phyloP scores from a whole-genome alignment of 2,797 vertebrate genomes.

The Erethizon dorsatum region DNA sequence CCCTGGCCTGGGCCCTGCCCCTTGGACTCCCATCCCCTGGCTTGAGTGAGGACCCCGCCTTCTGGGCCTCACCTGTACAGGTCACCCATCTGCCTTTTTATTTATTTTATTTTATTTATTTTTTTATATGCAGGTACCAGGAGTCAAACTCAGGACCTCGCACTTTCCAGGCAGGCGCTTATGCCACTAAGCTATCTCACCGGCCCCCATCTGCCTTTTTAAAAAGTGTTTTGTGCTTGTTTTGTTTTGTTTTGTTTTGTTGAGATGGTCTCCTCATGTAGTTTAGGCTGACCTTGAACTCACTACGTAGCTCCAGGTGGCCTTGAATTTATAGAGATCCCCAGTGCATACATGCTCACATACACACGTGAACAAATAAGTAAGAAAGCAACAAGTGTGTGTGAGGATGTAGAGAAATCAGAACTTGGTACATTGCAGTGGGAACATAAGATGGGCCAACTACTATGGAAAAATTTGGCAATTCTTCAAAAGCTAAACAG shows the following conservation, averaged over 20 bases:
- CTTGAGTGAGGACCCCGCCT: neutral
- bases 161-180: too few species aligned
- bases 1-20: neutral
- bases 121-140: too few species aligned
- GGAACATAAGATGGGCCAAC: neutral
- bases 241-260: neutral
- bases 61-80: neutral
- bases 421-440: neutral
- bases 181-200: too few species aligned
- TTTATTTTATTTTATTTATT: too few species aligned
- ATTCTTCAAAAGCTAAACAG: slow-evolving; percentile 2
- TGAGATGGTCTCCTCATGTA: neutral
- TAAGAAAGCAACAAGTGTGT: neutral
- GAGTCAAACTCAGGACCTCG: too few species aligned
- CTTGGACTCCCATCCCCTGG: neutral
- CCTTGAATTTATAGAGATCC: neutral
- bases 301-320: neutral
- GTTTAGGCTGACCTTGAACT: neutral
- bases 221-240: neutral
- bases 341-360: neutral
- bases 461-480: neutral
- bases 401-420: neutral
- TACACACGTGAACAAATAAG: neutral
- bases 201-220: neutral
- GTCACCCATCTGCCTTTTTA: neutral